phyloP scores from a whole-genome alignment of 92 coral and sea anemone species.

The Palythoa grandiflora region DNA sequence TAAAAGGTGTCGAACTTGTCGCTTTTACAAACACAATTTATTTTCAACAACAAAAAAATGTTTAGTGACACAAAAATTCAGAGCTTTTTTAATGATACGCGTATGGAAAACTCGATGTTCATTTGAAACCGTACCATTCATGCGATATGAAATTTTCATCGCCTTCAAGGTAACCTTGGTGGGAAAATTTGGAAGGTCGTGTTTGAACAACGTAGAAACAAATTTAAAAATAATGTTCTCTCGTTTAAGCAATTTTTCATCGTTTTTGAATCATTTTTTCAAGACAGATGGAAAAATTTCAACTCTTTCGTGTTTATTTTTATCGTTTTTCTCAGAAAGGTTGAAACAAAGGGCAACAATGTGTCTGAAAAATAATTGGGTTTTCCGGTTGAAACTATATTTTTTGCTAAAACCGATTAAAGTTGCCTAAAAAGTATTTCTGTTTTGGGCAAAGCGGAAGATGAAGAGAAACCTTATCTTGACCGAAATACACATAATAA shows the following conservation, averaged over 20 bases:
- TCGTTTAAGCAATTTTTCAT: neutral
- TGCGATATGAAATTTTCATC: neutral
- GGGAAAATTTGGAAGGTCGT: neutral
- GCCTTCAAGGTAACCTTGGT: neutral
- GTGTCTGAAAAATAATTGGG: neutral
- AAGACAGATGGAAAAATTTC: neutral
- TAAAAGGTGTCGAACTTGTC: slow-evolving; percentile 30
- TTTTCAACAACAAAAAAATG: slow-evolving; percentile 20
- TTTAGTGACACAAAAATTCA: neutral
- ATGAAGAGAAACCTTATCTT: neutral
- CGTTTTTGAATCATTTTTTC: neutral
- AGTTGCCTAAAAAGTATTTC: neutral
- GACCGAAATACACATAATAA: neutral
- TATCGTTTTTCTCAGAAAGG: neutral
- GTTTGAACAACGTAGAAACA: neutral
- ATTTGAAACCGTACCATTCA: slow-evolving; percentile 2
- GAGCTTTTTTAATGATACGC: neutral
- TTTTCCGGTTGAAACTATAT: neutral
- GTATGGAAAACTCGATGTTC: slow-evolving; percentile 1
- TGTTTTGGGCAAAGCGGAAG: neutral
- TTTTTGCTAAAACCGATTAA: neutral
- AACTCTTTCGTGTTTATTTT: neutral
- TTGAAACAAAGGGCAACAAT: neutral
- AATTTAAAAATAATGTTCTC: neutral
- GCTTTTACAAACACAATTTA: slow-evolving; percentile 12